A percentile compares a stretch with the other conserved stretches of the same genome.
Evolutionary conservation across 1,140 invertebrate species (phyloP).

Genomic region (Ceratitis capitata): DNA sequence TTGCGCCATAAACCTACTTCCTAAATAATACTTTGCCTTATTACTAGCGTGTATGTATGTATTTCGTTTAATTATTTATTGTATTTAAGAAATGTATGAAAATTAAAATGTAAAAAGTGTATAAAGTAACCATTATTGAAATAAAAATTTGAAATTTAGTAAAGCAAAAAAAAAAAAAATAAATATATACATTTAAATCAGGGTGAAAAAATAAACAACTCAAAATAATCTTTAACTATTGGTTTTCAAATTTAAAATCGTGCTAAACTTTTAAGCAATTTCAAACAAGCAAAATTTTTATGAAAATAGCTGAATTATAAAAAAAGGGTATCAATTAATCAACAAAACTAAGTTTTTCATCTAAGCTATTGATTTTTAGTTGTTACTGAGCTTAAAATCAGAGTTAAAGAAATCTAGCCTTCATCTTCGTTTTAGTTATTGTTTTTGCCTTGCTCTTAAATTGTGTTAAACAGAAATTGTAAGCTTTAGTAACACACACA

Average conservation of each 20-base stretch:
- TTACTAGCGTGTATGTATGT: not conserved
- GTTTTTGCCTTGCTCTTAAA: not conserved
- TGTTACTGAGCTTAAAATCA: too few species aligned
- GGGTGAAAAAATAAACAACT: not conserved
- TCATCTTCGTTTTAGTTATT: not conserved
- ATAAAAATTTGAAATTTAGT: not conserved
- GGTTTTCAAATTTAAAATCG: too few species aligned
- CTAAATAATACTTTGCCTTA: conserved; percentile 42
- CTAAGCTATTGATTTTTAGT: too few species aligned
- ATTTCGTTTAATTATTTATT: not conserved
- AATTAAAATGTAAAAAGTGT: not conserved
- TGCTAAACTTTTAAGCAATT: too few species aligned
- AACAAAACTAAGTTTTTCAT: not conserved
- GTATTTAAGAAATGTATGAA: not conserved
- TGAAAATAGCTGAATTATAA: too few species aligned
- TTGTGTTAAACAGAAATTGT: not conserved
- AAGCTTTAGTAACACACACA: not conserved
- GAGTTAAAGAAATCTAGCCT: not conserved
- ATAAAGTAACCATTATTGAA: not conserved
- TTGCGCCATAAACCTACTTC: conserved; percentile 16
- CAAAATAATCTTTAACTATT: not conserved
- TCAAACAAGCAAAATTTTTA: too few species aligned
- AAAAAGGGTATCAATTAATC: too few species aligned
- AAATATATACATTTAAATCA: not conserved
- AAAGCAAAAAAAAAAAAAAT: not conserved